Evolutionary conservation across 2,797 vertebrate genomes (phyloP).

Genomic region (Crocodylus rhombifer): DNA sequence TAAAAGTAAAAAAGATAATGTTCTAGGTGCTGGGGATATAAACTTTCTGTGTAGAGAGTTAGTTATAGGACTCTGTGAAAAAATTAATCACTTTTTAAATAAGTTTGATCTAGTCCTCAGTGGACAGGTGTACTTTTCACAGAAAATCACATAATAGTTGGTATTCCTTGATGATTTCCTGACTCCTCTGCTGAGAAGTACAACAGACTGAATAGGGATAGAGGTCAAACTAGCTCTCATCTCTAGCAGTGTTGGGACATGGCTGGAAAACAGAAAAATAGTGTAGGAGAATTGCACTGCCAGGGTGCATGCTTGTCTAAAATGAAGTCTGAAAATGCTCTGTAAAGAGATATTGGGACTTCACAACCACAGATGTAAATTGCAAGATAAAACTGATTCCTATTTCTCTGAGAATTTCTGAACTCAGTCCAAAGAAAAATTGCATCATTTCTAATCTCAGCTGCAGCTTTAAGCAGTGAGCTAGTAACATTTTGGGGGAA

Average conservation of each 20-base stretch:
- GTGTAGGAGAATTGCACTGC: constrained; percentile 39
- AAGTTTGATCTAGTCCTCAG: background rate
- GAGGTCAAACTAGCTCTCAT: constrained; percentile 51
- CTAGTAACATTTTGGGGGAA: constrained; percentile 17
- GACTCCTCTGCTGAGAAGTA: background rate
- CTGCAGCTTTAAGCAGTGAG: background rate
- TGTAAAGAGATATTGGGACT: constrained; percentile 1
- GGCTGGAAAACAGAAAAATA: constrained; percentile 41
- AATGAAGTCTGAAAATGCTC: constrained; percentile 36
- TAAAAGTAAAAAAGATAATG: background rate
- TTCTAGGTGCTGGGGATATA: background rate
- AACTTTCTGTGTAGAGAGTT: background rate
- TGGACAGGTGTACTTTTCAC: background rate
- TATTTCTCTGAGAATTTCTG: background rate
- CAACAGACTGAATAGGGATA: constrained; percentile 38
- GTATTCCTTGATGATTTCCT: background rate
- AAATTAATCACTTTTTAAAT: background rate
- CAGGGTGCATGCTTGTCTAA: constrained; percentile 19
- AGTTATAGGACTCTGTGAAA: background rate
- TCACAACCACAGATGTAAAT: constrained; percentile 57
- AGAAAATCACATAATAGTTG: background rate
- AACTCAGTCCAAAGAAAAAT: background rate
- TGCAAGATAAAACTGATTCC: constrained; percentile 58
- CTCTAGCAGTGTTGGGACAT: constrained; percentile 29
- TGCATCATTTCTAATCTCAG: background rate